Conservation (phyloP, 2,113 vertebrate genomes). For the Gadus macrocephalus region DNA sequence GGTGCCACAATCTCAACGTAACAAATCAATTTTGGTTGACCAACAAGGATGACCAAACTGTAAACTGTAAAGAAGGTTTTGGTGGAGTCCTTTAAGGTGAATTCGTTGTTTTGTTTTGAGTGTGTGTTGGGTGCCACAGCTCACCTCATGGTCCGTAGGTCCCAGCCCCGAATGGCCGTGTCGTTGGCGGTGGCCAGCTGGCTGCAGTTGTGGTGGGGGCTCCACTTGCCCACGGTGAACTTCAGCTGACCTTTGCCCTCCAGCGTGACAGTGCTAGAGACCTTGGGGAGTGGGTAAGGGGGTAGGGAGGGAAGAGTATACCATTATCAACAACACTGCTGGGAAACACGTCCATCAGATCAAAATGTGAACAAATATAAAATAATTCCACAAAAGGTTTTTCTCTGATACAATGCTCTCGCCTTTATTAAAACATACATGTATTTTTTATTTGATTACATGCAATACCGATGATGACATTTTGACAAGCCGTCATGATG, state of each 20-base stretch:
- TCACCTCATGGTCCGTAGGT: conserved; percentile 93
- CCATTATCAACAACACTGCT: not conserved
- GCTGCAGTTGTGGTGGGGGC: conserved; percentile 93
- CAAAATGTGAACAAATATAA: not conserved
- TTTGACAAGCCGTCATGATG: too few species aligned
- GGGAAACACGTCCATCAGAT: not conserved
- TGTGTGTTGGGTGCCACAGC: not conserved
- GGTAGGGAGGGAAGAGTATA: not conserved
- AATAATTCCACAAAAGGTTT: not conserved
- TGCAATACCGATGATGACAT: too few species aligned
- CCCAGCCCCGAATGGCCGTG: conserved; percentile 90
- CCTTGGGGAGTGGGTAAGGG: conserved; percentile 61
- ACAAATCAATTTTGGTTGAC: too few species aligned
- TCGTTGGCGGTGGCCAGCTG: conserved; percentile 96
- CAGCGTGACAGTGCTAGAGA: conserved; percentile 82
- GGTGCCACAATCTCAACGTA: too few species aligned
- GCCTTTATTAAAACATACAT: too few species aligned
- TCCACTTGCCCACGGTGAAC: conserved; percentile 94
- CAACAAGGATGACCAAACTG: too few species aligned
- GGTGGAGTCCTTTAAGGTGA: too few species aligned
- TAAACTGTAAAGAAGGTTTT: too few species aligned
- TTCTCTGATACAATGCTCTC: not conserved
- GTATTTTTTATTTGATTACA: too few species aligned
- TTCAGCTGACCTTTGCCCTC: conserved; percentile 96
- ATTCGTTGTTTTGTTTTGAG: not conserved